A percentile compares a stretch with the other conserved stretches of the same genome.
Evolutionary conservation across 2,888 invertebrate species (phyloP).

Genomic region (Dione juno): DNA sequence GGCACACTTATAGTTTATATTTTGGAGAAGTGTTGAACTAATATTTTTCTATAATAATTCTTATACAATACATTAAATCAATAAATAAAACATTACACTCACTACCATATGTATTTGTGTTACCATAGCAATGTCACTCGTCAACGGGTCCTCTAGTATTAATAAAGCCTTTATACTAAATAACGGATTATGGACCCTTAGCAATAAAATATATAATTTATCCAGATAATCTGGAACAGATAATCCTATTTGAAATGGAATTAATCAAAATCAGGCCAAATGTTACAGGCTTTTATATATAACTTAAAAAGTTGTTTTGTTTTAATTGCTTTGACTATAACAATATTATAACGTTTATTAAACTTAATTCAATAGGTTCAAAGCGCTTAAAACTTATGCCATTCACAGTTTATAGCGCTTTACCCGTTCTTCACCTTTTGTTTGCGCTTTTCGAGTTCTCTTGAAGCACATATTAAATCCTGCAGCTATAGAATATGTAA

Average conservation of each 20-base stretch:
- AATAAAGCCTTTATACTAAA: not conserved
- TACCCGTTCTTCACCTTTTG: constrained; percentile 18
- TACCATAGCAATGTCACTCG: too few species aligned
- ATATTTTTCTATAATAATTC: too few species aligned
- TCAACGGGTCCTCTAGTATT: too few species aligned
- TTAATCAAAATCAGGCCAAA: not conserved
- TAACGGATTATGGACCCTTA: not conserved
- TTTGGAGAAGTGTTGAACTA: too few species aligned
- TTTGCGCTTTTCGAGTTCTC: constrained; percentile 21
- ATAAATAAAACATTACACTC: too few species aligned
- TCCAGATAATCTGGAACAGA: not conserved
- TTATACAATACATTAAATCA: too few species aligned
- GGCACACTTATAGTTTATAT: too few species aligned
- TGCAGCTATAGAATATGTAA: constrained; percentile 10
- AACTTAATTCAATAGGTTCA: constrained; percentile 7
- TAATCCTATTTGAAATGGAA: not conserved
- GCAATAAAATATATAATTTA: not conserved
- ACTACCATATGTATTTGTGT: too few species aligned
- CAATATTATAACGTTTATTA: not conserved
- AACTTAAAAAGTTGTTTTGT: not conserved
- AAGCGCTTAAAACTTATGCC: constrained; percentile 7
- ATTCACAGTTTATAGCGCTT: constrained; percentile 16
- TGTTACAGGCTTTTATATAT: not conserved
- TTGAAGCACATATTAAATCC: constrained; percentile 22
- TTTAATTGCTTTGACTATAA: not conserved